phyloP scores from a whole-genome alignment of 1,140 invertebrate genomes.

The Cyrtorhinus lividipennis region DNA sequence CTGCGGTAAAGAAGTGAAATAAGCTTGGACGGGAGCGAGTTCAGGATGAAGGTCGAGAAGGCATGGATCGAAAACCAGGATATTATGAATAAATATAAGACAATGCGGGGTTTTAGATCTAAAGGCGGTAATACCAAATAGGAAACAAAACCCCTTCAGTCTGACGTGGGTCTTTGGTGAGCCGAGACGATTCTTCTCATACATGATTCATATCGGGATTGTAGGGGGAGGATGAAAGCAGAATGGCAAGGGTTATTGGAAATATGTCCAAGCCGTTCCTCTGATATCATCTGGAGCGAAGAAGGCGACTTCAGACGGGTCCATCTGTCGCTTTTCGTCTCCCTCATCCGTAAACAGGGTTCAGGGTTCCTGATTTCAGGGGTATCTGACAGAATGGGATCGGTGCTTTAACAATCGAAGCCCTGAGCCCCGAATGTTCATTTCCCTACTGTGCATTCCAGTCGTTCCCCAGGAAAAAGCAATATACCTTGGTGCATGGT shows the following conservation, averaged over 20 bases:
- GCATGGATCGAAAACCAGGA: neutral
- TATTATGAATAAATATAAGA: slow-evolving; percentile 8
- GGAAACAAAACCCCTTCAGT: neutral
- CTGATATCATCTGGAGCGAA: neutral
- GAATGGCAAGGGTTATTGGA: slow-evolving; percentile 9
- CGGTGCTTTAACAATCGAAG: too few species aligned
- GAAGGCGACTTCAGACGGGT: neutral
- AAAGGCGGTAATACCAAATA: slow-evolving; percentile 9
- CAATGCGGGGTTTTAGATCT: slow-evolving; percentile 2
- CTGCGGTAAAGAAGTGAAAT: too few species aligned
- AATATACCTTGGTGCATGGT: too few species aligned
- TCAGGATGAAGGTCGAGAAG: neutral
- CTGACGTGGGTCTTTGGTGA: neutral
- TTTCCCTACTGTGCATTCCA: too few species aligned
- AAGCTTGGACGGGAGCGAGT: neutral
- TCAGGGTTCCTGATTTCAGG: too few species aligned
- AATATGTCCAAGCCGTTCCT: neutral
- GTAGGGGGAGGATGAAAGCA: slow-evolving; percentile 4
- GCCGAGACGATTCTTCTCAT: slow-evolving; percentile 4
- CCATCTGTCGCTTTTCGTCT: neutral
- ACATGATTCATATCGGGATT: slow-evolving; percentile 8
- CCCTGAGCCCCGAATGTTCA: too few species aligned
- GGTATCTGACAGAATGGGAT: too few species aligned
- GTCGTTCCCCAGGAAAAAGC: too few species aligned
- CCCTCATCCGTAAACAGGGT: too few species aligned